Evolutionary conservation across 37 sponge, comb jelly and placozoan genomes (phyloP).

Genomic region (Chondrilla cf. caribensis): DNA sequence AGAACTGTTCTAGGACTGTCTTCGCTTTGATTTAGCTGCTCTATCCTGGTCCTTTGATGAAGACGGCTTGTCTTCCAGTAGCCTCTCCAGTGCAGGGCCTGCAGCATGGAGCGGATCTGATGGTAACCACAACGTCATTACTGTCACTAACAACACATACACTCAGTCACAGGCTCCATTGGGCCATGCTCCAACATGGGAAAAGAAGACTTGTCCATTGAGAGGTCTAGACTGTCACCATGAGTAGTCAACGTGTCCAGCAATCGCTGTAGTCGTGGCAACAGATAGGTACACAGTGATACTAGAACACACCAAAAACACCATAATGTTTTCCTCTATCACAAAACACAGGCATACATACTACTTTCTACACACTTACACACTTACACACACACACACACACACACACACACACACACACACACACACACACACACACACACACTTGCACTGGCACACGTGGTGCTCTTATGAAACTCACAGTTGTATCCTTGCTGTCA

Average conservation of each 20-base stretch:
- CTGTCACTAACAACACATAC: not conserved
- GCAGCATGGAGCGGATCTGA: not conserved
- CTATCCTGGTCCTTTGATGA: not conserved
- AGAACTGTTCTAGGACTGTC: too few relatives aligned
- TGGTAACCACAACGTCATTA: not conserved
- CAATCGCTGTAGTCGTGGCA: not conserved
- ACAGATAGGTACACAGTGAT: too few relatives aligned
- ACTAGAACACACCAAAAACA: too few relatives aligned
- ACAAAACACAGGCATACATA: not conserved
- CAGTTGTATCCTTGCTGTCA: not conserved
- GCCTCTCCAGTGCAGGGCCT: not conserved
- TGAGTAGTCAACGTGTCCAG: not conserved
- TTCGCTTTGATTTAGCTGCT: too few relatives aligned
- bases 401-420: not conserved
- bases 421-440: not conserved
- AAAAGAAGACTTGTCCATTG: not conserved
- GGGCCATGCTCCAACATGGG: not conserved
- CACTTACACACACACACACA: not conserved
- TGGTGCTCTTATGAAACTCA: not conserved
- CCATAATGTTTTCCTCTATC: too few relatives aligned
- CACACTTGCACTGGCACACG: not conserved
- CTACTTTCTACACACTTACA: not conserved
- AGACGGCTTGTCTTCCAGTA: not conserved
- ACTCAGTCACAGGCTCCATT: too few relatives aligned
- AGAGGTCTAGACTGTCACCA: not conserved